Evolutionary conservation across 1,140 invertebrate genomes (phyloP).

Genomic region (Orchestia grillus): DNA sequence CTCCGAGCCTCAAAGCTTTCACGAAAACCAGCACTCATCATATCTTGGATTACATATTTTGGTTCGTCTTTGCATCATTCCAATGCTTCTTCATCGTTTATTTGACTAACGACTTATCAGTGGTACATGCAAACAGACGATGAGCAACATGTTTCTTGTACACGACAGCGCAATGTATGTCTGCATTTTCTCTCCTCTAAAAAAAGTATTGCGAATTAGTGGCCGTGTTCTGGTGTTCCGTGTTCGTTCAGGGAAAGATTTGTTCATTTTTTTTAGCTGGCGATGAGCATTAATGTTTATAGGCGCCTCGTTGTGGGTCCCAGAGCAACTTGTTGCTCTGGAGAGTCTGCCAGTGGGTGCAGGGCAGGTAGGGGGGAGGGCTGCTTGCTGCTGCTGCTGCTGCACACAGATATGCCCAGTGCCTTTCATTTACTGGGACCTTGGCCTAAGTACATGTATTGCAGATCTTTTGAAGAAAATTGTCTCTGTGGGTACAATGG

Average conservation of each 20-base stretch:
- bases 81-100: not conserved
- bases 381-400: too few relatives aligned
- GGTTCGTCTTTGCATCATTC: not conserved
- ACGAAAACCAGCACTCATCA: not conserved
- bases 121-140: not conserved
- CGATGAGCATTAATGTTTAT: conserved; percentile 40
- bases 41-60: not conserved
- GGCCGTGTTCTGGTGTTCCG: not conserved
- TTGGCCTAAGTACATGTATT: too few relatives aligned
- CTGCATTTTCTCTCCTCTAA: not conserved
- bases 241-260: not conserved
- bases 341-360: not conserved
- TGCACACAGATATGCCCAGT: too few relatives aligned
- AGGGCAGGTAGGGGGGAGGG: too few relatives aligned
- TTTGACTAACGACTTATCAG: not conserved
- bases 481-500: too few relatives aligned
- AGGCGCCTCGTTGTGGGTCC: not conserved
- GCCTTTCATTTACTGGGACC: too few relatives aligned
- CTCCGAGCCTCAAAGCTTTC: not conserved
- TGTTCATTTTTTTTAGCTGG: not conserved
- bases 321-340: conserved; percentile 31
- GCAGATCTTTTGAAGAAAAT: too few relatives aligned
- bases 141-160: not conserved
- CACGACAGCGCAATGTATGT: not conserved
- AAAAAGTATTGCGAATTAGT: not conserved